phyloP scores from a whole-genome alignment of 2,797 vertebrate genomes.

The Tinamus major region DNA sequence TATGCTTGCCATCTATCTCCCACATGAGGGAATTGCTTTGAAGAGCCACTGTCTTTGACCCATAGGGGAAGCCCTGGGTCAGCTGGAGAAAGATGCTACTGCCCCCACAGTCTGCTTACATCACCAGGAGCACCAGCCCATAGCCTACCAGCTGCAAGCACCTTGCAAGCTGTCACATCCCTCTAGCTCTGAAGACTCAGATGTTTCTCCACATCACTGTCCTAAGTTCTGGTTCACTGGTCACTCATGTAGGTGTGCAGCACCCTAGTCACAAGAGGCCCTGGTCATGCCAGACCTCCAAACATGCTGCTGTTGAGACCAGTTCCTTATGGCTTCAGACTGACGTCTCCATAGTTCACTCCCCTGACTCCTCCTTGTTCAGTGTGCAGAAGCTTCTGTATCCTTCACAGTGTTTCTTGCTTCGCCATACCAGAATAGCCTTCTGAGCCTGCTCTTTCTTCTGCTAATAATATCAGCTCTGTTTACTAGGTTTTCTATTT shows the following conservation, averaged over 20 bases:
- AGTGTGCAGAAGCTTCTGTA: neutral
- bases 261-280: neutral
- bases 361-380: neutral
- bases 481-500: neutral
- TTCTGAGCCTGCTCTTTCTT: neutral
- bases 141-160: neutral
- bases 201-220: neutral
- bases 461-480: neutral
- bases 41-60: neutral
- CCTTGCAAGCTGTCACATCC: neutral
- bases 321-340: neutral
- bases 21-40: neutral
- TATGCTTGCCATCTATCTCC: neutral
- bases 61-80: neutral
- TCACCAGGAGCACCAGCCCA: neutral
- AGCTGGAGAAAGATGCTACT: neutral
- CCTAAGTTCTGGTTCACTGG: neutral
- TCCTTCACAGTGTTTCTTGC: neutral
- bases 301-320: too few relatives aligned
- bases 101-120: neutral
- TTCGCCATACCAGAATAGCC: neutral
- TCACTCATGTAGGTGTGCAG: neutral
- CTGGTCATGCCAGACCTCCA: neutral
- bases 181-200: neutral
- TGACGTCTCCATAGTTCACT: neutral